Evolutionary conservation across 2,113 vertebrate species (phyloP), one percentile per base, ranked within the genome.

Genomic region (Phycodurus eques): DNA sequence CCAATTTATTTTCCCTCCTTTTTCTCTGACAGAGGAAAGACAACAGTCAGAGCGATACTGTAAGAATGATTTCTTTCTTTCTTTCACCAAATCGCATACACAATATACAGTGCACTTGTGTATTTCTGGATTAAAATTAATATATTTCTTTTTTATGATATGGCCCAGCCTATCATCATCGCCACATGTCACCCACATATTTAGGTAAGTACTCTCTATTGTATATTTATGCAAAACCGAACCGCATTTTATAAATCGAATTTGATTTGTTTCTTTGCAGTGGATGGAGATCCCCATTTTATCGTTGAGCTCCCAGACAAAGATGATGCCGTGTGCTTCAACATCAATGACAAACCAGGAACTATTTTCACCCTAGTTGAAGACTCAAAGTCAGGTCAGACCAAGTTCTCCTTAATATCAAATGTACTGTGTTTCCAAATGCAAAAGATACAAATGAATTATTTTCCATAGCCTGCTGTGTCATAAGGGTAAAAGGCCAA

Each of bases 241-340:
- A 20, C 2, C 39, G 35, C 35, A 39, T 5, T 14, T 39, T 53
- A 8, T 6, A 54, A 13, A 20, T 54, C 8, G 9, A 17, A 51
- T 3, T 51, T 10, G 46, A 51, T 68, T 51, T 53, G 49, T 54
- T 19, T 4, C 20, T 69, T n/a, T 79, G 31, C 92, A 99, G 98
- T 98, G 92, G 98, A 99, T 68, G 95, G 95, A 73, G 97, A 99
- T 77, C 98, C 98, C 73, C 98, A 99, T 87, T 98, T 99, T 89
- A 92, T 98, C 72, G 94, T 99, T 67, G 90, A 94, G 6, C 90
- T 95, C 13, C 93, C 94, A 43, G 84, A 94, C 46, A 93, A 90
- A 76, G 83, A 93, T 0, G 96, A 98, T 8, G 89, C 94, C 14
- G 77, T 99, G 87, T 99, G 97, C 85, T 99, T 99, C 88, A 99